These are phyloP conservation scores for Amiota minor DNA, from an alignment of 2,888 invertebrate genomes.

Conservation along the genomic window DNA sequence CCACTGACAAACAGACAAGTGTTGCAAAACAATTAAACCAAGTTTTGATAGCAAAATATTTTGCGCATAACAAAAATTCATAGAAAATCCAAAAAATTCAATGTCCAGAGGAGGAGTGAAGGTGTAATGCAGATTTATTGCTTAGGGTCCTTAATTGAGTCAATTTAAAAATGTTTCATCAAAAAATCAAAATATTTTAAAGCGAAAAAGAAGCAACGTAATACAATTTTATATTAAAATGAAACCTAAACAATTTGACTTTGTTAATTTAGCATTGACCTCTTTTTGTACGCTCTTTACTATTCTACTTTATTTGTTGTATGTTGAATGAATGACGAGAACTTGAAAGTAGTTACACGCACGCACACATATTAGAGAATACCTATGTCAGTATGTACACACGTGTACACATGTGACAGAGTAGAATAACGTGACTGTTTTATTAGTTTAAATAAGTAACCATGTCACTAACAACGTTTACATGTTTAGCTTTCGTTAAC, in stretches of 20 bases:
- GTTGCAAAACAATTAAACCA: too few relatives aligned
- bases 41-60: constrained; percentile 8
- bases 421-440: neutral
- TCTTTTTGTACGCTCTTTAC: neutral
- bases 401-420: neutral
- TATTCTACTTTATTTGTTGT: neutral
- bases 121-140: too few relatives aligned
- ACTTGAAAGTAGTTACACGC: neutral
- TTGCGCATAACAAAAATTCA: neutral
- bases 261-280: too few relatives aligned
- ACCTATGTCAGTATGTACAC: neutral
- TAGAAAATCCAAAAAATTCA: too few relatives aligned
- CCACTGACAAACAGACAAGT: too few relatives aligned
- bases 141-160: too few relatives aligned
- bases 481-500: constrained; percentile 22
- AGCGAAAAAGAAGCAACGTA: too few relatives aligned
- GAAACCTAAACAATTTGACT: too few relatives aligned
- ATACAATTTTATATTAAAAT: too few relatives aligned
- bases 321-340: neutral
- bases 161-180: too few relatives aligned
- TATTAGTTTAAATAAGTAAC: neutral
- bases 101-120: too few relatives aligned
- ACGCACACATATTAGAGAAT: neutral
- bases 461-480: neutral
- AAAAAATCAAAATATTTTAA: too few relatives aligned